These are phyloP conservation scores for Chloroclystis v-ata DNA, from an alignment of 2,888 invertebrate species.

Conservation along the genomic window DNA sequence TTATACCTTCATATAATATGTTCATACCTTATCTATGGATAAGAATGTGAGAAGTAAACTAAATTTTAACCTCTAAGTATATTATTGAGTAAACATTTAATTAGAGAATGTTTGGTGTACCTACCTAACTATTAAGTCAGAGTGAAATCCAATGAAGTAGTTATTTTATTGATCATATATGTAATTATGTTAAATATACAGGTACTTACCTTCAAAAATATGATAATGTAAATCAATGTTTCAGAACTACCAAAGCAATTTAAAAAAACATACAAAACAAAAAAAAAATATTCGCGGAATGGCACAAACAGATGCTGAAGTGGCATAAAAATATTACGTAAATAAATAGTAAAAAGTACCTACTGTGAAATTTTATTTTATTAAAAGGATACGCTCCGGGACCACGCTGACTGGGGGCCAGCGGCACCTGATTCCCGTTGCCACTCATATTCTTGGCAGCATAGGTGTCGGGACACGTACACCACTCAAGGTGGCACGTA, in stretches of 20 bases:
- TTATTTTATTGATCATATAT: too few species aligned
- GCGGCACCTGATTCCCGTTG: conserved; percentile 82
- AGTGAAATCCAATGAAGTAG: too few species aligned
- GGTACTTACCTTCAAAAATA: not conserved
- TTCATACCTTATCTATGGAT: too few species aligned
- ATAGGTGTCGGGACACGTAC: conserved; percentile 79
- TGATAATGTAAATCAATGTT: too few species aligned
- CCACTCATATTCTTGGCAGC: conserved; percentile 81
- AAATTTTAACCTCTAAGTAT: too few species aligned
- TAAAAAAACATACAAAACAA: conserved; percentile 7
- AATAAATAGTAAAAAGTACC: conserved; percentile 52
- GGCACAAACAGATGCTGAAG: conserved; percentile 60
- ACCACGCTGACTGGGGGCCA: conserved; percentile 78
- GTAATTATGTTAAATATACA: too few species aligned
- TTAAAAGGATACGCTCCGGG: conserved; percentile 80
- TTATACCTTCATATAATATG: too few species aligned
- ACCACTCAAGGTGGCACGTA: conserved; percentile 81
- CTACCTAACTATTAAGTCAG: too few species aligned
- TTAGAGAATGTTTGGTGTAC: too few species aligned
- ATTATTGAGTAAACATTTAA: too few species aligned
- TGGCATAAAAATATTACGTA: conserved; percentile 69
- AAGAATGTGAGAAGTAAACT: too few species aligned
- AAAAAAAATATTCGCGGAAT: conserved; percentile 54
- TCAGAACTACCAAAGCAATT: too few species aligned
- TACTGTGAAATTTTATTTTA: conserved; percentile 41